Conservation (phyloP, 2,888 invertebrate genomes). For the Perdita meconis region DNA sequence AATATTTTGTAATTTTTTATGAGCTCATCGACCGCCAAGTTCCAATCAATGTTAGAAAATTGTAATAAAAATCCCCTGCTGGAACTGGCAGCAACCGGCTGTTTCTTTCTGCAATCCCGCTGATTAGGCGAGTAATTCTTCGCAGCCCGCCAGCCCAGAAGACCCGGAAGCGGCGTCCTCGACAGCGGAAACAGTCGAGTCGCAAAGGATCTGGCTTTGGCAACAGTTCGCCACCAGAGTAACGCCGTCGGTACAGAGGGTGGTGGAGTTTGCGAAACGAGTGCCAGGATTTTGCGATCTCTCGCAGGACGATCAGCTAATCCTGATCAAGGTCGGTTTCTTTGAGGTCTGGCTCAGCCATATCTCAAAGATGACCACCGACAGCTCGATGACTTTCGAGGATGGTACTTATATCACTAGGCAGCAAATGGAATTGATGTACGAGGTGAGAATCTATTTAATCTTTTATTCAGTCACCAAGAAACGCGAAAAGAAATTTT, state of each 20-base stretch:
- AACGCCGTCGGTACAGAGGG: constrained; percentile 95
- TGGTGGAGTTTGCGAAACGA: constrained; percentile 98
- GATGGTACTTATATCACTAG: constrained; percentile 94
- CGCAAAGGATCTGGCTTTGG: constrained; percentile 93
- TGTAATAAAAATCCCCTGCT: constrained; percentile 26
- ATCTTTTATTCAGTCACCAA: background rate
- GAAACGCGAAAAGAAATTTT: too few relatives aligned
- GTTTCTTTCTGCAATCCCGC: constrained; percentile 60
- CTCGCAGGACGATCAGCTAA: constrained; percentile 97
- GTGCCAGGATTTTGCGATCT: constrained; percentile 96
- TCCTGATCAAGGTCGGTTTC: constrained; percentile 98
- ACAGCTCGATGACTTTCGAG: constrained; percentile 92
- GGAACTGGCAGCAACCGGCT: constrained; percentile 55
- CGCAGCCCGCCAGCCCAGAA: constrained; percentile 82
- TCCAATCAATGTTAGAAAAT: constrained; percentile 4
- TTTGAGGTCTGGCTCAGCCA: constrained; percentile 98
- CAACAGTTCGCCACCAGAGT: constrained; percentile 93
- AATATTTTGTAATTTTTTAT: too few relatives aligned
- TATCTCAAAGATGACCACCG: constrained; percentile 91
- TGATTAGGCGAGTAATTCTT: constrained; percentile 69
- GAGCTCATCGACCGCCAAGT: constrained; percentile 11
- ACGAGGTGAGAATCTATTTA: constrained; percentile 88
- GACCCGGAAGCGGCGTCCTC: constrained; percentile 86
- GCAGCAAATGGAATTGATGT: constrained; percentile 93
- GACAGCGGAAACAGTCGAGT: constrained; percentile 89